Percentiles rank a stretch among this genome's conserved stretches.
These are phyloP conservation scores for Adelognathus sp. DNA, from an alignment of 2,888 invertebrate genomes.

Conservation along the genomic window DNA sequence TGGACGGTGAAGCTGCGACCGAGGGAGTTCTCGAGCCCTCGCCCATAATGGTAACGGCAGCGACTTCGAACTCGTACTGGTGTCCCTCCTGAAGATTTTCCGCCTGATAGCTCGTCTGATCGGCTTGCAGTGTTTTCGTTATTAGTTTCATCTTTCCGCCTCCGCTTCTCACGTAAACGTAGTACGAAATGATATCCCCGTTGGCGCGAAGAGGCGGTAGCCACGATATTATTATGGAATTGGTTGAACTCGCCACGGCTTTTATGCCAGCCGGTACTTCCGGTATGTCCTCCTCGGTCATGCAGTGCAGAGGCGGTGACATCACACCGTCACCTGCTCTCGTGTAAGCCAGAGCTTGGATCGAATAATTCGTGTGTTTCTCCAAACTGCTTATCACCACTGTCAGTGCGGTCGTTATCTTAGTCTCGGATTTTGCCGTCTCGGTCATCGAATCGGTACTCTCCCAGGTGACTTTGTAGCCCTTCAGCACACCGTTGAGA, in stretches of 20 bases:
- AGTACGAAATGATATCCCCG: conserved; percentile 83
- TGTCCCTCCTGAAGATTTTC: conserved; percentile 79
- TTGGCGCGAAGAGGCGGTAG: conserved; percentile 92
- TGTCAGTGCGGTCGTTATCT: conserved; percentile 87
- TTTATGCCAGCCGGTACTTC: conserved; percentile 95
- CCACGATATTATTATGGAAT: conserved; percentile 95
- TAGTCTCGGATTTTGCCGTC: conserved; percentile 81
- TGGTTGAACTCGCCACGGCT: conserved; percentile 92
- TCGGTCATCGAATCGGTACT: conserved; percentile 77
- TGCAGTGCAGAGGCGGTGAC: conserved; percentile 92
- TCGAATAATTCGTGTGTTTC: conserved; percentile 95
- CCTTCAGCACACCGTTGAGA: conserved; percentile 92
- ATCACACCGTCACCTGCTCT: conserved; percentile 94
- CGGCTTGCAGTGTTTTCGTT: conserved; percentile 72
- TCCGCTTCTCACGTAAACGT: conserved; percentile 75
- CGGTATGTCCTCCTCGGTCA: conserved; percentile 95
- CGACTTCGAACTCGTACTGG: conserved; percentile 81
- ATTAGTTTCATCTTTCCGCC: conserved; percentile 78
- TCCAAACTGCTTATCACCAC: conserved; percentile 89
- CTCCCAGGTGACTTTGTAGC: conserved; percentile 88
- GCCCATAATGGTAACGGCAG: conserved; percentile 80
- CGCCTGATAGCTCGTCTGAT: conserved; percentile 78
- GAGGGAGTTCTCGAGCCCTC: conserved; percentile 80
- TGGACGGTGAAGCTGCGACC: conserved; percentile 81
- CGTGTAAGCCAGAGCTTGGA: conserved; percentile 94